Conservation (phyloP, 2,888 invertebrate species). For the Tachina lurida region DNA sequence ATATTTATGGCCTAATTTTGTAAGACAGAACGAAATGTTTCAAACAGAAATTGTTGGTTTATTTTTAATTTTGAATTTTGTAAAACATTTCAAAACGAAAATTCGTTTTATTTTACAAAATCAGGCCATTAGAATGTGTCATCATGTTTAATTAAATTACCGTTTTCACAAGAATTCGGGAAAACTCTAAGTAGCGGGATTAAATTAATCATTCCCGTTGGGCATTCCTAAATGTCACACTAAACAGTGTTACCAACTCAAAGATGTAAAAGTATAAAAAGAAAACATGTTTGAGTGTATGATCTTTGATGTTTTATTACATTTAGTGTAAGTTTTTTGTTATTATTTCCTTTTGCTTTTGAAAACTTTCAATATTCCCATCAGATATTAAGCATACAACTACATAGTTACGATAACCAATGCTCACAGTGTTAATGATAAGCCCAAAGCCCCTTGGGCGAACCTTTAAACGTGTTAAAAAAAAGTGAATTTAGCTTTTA, state of each 20-base stretch:
- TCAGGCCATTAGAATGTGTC: too few relatives aligned
- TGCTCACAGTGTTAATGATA: constrained; percentile 45
- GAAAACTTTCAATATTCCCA: constrained; percentile 59
- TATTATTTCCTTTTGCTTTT: not conserved
- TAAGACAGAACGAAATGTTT: too few relatives aligned
- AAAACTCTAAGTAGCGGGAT: too few relatives aligned
- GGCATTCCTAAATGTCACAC: too few relatives aligned
- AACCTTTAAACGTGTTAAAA: constrained; percentile 51
- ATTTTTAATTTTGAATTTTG: too few relatives aligned
- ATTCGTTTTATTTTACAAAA: too few relatives aligned
- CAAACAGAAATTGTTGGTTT: too few relatives aligned
- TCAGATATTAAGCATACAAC: constrained; percentile 52
- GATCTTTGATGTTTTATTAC: constrained; percentile 13
- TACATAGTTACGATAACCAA: constrained; percentile 33
- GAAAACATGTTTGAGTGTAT: not conserved
- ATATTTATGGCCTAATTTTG: too few relatives aligned
- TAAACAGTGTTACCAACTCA: not conserved
- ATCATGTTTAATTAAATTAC: too few relatives aligned
- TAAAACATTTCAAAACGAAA: too few relatives aligned
- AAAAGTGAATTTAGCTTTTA: constrained; percentile 28
- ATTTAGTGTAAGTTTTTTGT: constrained; percentile 1
- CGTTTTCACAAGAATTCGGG: too few relatives aligned
- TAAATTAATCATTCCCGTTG: too few relatives aligned
- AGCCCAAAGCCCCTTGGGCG: constrained; percentile 27
- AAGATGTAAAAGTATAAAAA: not conserved